phyloP scores from a whole-genome alignment of 2,888 invertebrate genomes.

The Megaustenia siamemsis region DNA sequence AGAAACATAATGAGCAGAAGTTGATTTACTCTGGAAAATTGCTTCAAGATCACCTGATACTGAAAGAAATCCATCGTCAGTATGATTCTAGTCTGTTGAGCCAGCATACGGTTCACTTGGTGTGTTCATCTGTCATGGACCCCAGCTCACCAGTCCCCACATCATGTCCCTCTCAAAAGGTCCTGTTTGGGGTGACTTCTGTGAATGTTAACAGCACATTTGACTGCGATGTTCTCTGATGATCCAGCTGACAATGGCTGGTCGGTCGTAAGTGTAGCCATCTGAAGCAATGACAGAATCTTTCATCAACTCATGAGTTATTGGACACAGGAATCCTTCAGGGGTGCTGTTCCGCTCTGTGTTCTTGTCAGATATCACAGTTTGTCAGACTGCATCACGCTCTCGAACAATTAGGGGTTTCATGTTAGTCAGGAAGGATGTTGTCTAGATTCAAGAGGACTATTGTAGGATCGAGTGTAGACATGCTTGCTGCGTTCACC shows the following conservation, averaged over 20 bases:
- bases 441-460: too few relatives aligned
- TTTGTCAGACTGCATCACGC: neutral
- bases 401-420: constrained; percentile 76
- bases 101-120: neutral
- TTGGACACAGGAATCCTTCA: constrained; percentile 89
- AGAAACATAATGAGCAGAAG: constrained; percentile 86
- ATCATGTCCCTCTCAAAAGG: neutral
- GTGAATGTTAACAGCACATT: constrained; percentile 80
- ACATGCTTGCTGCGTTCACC: too few relatives aligned
- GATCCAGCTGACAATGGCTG: constrained; percentile 89
- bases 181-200: constrained; percentile 81
- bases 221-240: constrained; percentile 85
- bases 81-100: neutral
- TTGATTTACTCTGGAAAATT: constrained; percentile 96
- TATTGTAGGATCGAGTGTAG: too few relatives aligned
- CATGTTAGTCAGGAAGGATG: too few relatives aligned
- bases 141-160: neutral
- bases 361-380: neutral
- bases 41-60: constrained; percentile 87
- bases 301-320: constrained; percentile 89
- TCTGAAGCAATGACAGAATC: constrained; percentile 87
- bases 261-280: constrained; percentile 90
- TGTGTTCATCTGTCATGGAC: neutral
- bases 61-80: constrained; percentile 91
- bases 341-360: constrained; percentile 7